Evolutionary conservation across 2,888 invertebrate species (phyloP).

Genomic region (Brenthis ino): DNA sequence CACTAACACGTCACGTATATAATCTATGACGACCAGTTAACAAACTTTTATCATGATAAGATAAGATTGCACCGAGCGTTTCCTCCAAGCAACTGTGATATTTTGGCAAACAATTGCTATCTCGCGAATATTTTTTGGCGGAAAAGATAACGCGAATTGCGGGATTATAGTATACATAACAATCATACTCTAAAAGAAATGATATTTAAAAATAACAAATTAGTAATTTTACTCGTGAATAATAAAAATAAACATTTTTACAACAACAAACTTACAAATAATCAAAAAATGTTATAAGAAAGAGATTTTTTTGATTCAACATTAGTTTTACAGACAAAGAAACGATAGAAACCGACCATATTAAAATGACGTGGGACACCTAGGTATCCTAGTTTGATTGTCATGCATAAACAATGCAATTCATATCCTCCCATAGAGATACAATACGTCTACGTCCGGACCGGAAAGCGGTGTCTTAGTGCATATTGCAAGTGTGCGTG

Average conservation of each 20-base stretch:
- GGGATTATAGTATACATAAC: slow-evolving; percentile 27
- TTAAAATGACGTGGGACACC: slow-evolving; percentile 14
- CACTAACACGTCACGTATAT: neutral
- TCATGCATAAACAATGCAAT: slow-evolving; percentile 50
- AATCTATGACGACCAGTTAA: slow-evolving; percentile 37
- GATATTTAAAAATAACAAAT: slow-evolving; percentile 9
- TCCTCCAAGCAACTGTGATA: slow-evolving; percentile 68
- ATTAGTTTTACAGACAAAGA: neutral
- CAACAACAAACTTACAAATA: too few species aligned
- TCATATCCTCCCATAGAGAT: slow-evolving; percentile 55
- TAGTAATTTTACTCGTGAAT: neutral
- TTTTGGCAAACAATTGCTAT: slow-evolving; percentile 50
- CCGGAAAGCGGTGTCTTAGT: slow-evolving; percentile 68
- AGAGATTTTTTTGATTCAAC: neutral
- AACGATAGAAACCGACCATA: slow-evolving; percentile 6
- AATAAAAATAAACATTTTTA: neutral
- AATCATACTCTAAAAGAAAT: slow-evolving; percentile 2
- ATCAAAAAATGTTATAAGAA: too few species aligned
- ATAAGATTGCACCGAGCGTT: slow-evolving; percentile 54
- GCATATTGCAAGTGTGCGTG: slow-evolving; percentile 46
- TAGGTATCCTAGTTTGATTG: slow-evolving; percentile 44
- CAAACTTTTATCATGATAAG: slow-evolving; percentile 53
- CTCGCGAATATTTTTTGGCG: slow-evolving; percentile 49
- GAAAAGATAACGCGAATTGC: slow-evolving; percentile 55
- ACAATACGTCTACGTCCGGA: slow-evolving; percentile 59